Evolutionary conservation across 2,888 invertebrate species (phyloP), one percentile per base, ranked within the genome.

Genomic region (Alcis repandata): DNA sequence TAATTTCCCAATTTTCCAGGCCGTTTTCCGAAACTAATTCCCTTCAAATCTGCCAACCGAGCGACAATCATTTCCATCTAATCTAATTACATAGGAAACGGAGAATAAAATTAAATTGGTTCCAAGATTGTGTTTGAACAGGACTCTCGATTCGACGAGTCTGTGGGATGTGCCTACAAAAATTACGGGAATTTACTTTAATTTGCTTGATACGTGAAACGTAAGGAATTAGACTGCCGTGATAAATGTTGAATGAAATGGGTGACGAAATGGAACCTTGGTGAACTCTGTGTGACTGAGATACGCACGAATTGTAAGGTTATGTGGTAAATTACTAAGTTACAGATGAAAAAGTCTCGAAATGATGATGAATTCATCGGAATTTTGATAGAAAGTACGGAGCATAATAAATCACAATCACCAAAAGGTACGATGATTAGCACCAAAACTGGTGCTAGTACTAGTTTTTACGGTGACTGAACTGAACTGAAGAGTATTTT

Each of bases 21-120:
- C n/a, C 40, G 32, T 49, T 59, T 48, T 48, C 38, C 40, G 40
- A 49, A 59, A 38, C 58, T 48, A n/a, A 61, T 59, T 63, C 59
- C 43, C 49, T 45, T 41, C 36, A 48, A 53, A 64, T 40, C 53
- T 33, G 53, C 52, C 46, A 48, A n/a, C 46, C 63, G 48, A 59
- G 46, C 65, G 51, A 57, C 59, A 60, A 65, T 65, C 59, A 57
- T 51, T 64, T 57, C 65, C 60, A 33, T 43, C 38, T 60, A 65
- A 65, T 65, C 56, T 60, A 60, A 65, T 65, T 60, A 64, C 59
- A 60, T 46, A 51, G 65, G 60, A 61, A 60, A 66, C 59, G 60
- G 65, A 48, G 60, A 65, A 57, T 66, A 66, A 66, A 66, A 66
- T 66, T 66, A 66, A 60, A 66, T 66, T 57, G 65, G 17, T 66